Evolutionary conservation across 2,113 vertebrate genomes (phyloP).

Genomic region (Takifugu bimaculatus): DNA sequence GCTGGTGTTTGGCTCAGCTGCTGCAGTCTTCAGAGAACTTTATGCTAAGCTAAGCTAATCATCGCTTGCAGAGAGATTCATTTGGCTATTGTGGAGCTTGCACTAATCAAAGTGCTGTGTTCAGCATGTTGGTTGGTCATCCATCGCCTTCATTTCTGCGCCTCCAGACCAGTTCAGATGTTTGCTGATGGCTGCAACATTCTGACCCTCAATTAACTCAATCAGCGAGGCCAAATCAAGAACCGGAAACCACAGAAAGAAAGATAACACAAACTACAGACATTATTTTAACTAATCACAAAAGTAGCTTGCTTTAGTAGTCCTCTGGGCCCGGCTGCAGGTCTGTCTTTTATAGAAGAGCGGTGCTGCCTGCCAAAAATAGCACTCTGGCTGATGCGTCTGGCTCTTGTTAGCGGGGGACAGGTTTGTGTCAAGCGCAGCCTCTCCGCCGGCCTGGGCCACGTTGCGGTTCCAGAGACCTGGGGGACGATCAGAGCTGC

Average conservation of each 20-base stretch:
- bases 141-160: conserved; percentile 5
- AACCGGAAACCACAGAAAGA: conserved; percentile 46
- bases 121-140: conserved; percentile 3
- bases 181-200: conserved; percentile 21
- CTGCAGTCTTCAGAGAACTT: background rate
- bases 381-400: conserved; percentile 67
- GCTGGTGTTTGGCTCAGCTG: no score
- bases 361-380: conserved; percentile 63
- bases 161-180: conserved; percentile 14
- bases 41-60: background rate
- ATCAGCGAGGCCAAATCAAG: conserved; percentile 48
- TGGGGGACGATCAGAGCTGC: conserved; percentile 1
- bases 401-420: conserved; percentile 67
- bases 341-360: conserved; percentile 65
- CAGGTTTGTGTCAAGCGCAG: conserved; percentile 57
- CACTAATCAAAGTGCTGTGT: conserved; percentile 19
- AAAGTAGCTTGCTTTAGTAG: conserved; percentile 46
- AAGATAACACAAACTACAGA: conserved; percentile 68
- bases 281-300: conserved; percentile 59
- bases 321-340: conserved; percentile 45
- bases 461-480: conserved; percentile 46
- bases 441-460: conserved; percentile 35
- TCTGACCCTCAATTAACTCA: conserved; percentile 48
- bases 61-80: background rate
- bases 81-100: background rate